Percentiles rank a stretch among this genome's conserved stretches.
Evolutionary conservation across 2,797 vertebrate genomes (phyloP).

Genomic region (Pterois miles): DNA sequence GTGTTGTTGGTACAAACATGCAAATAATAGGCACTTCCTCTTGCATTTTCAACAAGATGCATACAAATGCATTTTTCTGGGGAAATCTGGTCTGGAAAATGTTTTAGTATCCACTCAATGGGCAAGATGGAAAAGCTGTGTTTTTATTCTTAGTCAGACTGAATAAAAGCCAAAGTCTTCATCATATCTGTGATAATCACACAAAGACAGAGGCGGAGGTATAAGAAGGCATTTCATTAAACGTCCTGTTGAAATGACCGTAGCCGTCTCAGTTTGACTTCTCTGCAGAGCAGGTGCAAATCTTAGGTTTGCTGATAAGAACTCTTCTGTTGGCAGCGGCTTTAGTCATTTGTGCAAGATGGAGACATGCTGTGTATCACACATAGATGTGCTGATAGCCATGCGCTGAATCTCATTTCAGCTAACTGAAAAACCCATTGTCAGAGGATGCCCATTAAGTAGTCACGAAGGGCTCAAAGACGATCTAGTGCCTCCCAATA

Average conservation of each 20-base stretch:
- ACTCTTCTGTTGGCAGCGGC: slow-evolving; percentile 1
- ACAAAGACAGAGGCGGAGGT: neutral
- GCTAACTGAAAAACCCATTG: slow-evolving; percentile 32
- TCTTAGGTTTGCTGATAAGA: slow-evolving; percentile 24
- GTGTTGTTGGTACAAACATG: neutral
- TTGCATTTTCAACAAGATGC: neutral
- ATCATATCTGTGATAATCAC: neutral
- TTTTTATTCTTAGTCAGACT: neutral
- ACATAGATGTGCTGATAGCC: slow-evolving; percentile 27
- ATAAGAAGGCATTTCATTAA: slow-evolving; percentile 3
- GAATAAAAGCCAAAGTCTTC: neutral
- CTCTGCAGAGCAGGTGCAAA: slow-evolving; percentile 35
- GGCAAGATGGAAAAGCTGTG: neutral
- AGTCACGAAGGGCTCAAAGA: slow-evolving; percentile 19
- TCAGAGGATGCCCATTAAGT: slow-evolving; percentile 32
- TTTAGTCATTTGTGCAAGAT: slow-evolving; percentile 29
- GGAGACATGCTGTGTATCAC: slow-evolving; percentile 14
- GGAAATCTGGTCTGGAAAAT: neutral
- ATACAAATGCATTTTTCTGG: neutral
- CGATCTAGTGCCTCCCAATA: neutral
- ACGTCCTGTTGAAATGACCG: neutral
- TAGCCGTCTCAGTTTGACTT: slow-evolving; percentile 8
- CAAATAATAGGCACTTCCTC: neutral
- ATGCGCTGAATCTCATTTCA: slow-evolving; percentile 17
- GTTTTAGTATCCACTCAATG: neutral